A percentile compares a stretch with the other conserved stretches of the same genome.
phyloP scores from a whole-genome alignment of 2,888 invertebrate species.

The Cyrtodaria siliqua region DNA sequence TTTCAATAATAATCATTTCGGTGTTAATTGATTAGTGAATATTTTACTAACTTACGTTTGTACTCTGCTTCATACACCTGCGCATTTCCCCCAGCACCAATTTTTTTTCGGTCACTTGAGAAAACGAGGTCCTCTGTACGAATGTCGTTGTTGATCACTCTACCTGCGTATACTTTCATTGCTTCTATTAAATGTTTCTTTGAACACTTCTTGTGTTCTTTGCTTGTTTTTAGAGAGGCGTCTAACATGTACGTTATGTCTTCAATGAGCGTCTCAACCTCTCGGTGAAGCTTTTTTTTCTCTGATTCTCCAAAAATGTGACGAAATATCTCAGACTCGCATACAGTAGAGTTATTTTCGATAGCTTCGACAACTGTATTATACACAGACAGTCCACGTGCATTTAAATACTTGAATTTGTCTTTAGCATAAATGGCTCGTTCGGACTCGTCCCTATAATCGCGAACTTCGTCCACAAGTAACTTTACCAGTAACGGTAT shows the following conservation, averaged over 20 bases:
- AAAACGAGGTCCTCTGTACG: slow-evolving; percentile 2
- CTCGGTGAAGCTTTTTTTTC: slow-evolving; percentile 6
- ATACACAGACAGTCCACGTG: no score
- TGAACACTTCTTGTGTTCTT: not conserved
- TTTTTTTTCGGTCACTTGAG: not conserved
- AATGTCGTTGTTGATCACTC: slow-evolving; percentile 8
- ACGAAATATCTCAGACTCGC: slow-evolving; percentile 5
- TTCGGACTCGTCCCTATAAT: slow-evolving; percentile 18
- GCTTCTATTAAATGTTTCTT: not conserved
- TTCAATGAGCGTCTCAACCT: not conserved
- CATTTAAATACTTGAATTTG: slow-evolving; percentile 14
- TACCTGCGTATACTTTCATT: slow-evolving; percentile 23
- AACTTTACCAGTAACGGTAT: slow-evolving; percentile 15
- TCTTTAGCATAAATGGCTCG: slow-evolving; percentile 8
- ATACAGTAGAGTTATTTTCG: not conserved
- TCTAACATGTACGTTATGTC: not conserved
- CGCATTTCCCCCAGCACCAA: slow-evolving; percentile 13
- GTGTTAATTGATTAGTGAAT: no score
- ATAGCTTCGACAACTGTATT: no score
- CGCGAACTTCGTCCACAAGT: slow-evolving; percentile 30
- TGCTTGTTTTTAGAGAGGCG: not conserved
- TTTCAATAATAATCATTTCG: no score
- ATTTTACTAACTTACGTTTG: no score
- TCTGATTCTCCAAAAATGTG: slow-evolving; percentile 19
- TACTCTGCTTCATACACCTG: slow-evolving; percentile 23